These are phyloP conservation scores for Gambelia wislizenii DNA, from an alignment of 2,797 vertebrate species.

Conservation along the genomic window DNA sequence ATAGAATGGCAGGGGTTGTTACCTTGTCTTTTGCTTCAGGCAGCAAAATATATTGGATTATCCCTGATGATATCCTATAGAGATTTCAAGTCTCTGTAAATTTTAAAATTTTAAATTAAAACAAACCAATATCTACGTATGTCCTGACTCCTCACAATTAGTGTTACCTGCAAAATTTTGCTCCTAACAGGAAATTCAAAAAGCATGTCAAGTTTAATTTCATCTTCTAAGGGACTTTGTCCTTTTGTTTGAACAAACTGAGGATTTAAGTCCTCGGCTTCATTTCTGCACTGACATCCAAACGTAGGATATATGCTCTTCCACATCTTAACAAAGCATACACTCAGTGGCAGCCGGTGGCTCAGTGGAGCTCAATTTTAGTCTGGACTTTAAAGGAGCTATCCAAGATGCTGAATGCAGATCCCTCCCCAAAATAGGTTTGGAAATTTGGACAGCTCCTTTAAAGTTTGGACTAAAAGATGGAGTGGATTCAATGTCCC, in stretches of 20 bases:
- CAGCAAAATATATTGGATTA: background rate
- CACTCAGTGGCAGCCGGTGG: too few species aligned
- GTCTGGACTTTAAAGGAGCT: too few species aligned
- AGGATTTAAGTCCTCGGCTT: background rate
- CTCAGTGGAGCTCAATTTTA: too few species aligned
- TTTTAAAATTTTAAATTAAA: background rate
- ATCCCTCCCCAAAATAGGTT: too few species aligned
- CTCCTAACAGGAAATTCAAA: too few species aligned
- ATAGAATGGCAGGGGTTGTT: background rate
- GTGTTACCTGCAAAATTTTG: too few species aligned
- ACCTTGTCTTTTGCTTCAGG: background rate
- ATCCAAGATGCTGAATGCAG: too few species aligned
- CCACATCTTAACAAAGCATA: background rate
- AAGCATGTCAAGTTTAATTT: too few species aligned
- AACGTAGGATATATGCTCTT: background rate
- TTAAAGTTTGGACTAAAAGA: too few species aligned
- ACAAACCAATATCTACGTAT: background rate
- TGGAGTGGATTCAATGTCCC: too few species aligned
- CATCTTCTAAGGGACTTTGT: constrained; percentile 7
- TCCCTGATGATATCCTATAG: background rate
- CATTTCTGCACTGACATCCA: background rate
- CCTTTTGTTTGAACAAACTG: constrained; percentile 12
- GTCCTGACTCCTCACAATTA: too few species aligned
- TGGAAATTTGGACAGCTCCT: too few species aligned
- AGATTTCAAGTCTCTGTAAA: background rate